Conservation (phyloP, 2,797 vertebrate genomes). For the Chromis chromis region DNA sequence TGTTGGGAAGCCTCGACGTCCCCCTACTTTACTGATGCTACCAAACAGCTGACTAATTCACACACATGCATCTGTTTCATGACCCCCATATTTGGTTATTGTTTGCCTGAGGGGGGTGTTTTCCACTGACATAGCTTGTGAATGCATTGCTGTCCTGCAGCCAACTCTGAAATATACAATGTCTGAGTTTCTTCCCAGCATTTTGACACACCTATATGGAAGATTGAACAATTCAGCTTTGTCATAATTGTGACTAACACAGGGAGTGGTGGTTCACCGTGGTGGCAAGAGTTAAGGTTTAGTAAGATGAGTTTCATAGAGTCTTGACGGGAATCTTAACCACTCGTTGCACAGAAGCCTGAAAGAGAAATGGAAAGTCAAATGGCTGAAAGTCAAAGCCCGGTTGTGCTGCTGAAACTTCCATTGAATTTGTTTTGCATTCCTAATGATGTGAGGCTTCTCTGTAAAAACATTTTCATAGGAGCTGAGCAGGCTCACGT, state of each 20-base stretch:
- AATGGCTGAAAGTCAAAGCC: background rate
- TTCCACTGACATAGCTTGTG: background rate
- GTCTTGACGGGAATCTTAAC: background rate
- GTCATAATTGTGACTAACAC: constrained; percentile 6
- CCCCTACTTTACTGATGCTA: no score
- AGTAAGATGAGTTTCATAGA: background rate
- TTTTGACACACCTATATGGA: constrained; percentile 8
- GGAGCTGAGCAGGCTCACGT: constrained; percentile 17
- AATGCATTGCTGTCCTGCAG: constrained; percentile 16
- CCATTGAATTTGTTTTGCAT: constrained; percentile 19
- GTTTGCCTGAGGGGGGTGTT: constrained; percentile 24
- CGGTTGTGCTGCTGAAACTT: constrained; percentile 2
- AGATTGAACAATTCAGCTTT: constrained; percentile 12
- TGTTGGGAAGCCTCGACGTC: background rate
- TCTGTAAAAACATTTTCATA: background rate
- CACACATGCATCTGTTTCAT: background rate
- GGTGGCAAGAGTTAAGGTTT: constrained; percentile 2
- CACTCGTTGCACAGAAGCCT: background rate
- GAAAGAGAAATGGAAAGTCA: background rate
- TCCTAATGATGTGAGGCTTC: background rate
- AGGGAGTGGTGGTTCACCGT: background rate
- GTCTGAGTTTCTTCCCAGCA: background rate
- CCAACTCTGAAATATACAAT: background rate
- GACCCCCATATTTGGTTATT: background rate
- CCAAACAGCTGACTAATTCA: no score